A percentile compares a stretch with the other conserved stretches of the same genome.
These are phyloP conservation scores for Diuraphis noxia DNA, from an alignment of 1,140 invertebrate species.

Conservation along the genomic window DNA sequence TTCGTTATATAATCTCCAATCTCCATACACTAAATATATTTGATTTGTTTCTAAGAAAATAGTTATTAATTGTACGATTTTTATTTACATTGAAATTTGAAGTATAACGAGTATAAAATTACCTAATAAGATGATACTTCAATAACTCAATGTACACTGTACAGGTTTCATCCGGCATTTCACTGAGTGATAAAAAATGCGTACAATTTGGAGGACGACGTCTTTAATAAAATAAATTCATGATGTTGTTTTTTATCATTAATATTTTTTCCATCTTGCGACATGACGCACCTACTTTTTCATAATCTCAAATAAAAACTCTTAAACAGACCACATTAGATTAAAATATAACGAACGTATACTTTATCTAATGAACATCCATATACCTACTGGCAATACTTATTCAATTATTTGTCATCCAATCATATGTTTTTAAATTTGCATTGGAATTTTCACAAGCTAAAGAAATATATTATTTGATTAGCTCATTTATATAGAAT, in stretches of 20 bases:
- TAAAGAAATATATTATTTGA: neutral
- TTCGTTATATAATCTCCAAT: neutral
- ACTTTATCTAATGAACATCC: neutral
- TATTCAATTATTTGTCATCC: neutral
- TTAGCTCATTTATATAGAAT: neutral
- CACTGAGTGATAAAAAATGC: neutral
- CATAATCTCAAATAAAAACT: neutral
- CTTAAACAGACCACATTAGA: neutral
- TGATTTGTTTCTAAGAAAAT: neutral
- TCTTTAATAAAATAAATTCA: neutral
- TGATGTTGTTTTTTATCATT: neutral
- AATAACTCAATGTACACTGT: neutral
- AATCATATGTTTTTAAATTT: neutral
- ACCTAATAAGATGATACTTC: neutral
- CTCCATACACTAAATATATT: neutral
- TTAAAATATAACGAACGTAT: neutral
- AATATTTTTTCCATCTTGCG: neutral
- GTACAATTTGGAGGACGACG: constrained; percentile 3
- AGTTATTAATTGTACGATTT: neutral
- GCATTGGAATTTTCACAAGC: neutral
- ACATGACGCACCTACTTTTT: neutral
- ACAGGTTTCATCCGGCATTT: neutral
- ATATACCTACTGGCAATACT: neutral
- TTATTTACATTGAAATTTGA: neutral
- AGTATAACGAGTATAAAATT: constrained; percentile 2